These are phyloP conservation scores for Hypsibius dujardini DNA, from an alignment of 1,140 invertebrate species.

Conservation along the genomic window DNA sequence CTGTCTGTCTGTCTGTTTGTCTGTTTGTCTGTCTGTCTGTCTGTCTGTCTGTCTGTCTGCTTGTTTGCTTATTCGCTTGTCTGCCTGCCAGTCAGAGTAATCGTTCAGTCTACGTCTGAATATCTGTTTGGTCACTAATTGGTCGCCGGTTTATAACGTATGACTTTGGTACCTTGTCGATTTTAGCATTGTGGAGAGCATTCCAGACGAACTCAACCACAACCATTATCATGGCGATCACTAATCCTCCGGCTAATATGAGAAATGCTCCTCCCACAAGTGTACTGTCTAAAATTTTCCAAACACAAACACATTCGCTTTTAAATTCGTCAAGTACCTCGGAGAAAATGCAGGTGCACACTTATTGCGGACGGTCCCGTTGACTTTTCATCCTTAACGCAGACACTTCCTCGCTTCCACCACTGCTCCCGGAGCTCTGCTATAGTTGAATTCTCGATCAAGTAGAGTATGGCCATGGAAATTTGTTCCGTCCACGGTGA, in stretches of 20 bases:
- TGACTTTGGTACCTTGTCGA: constrained; percentile 45
- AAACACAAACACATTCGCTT: not conserved
- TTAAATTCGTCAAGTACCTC: not conserved
- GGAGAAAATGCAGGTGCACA: not conserved
- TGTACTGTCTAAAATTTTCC: constrained; percentile 14
- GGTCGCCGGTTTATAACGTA: no score
- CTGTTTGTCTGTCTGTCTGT: not conserved
- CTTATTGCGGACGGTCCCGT: constrained; percentile 7
- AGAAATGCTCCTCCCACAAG: constrained; percentile 68
- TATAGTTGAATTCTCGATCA: not conserved
- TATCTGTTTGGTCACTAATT: no score
- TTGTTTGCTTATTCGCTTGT: no score
- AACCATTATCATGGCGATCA: constrained; percentile 68
- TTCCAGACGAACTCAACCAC: constrained; percentile 92
- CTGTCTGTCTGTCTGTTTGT: not conserved
- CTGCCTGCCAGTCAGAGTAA: no score
- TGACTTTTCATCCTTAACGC: constrained; percentile 11
- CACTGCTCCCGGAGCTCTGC: not conserved
- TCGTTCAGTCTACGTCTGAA: no score
- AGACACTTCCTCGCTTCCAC: constrained; percentile 13
- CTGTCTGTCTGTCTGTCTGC: no score
- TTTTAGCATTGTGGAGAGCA: constrained; percentile 70
- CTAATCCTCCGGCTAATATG: constrained; percentile 75
- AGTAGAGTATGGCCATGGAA: not conserved
- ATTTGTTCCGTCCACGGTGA: constrained; percentile 7